phyloP scores from a whole-genome alignment of 1,140 invertebrate genomes.

The Drosophila biarmipes region DNA sequence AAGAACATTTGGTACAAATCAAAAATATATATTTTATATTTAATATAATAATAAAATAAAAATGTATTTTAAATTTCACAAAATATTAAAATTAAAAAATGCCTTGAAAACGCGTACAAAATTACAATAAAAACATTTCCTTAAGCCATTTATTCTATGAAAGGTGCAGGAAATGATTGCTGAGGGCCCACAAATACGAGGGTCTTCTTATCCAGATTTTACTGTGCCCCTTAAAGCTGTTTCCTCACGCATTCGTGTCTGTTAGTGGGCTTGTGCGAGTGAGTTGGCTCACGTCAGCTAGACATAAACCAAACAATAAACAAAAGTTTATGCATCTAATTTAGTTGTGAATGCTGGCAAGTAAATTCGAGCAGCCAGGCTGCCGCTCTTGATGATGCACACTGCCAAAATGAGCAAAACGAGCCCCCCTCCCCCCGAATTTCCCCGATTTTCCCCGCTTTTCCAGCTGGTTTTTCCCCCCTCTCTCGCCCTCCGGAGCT shows the following conservation, averaged over 20 bases:
- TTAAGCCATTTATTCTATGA: no score
- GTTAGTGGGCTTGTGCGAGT: constrained; percentile 1
- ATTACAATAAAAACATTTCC: no score
- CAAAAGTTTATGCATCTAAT: constrained; percentile 67
- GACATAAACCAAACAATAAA: constrained; percentile 64
- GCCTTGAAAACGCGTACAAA: no score
- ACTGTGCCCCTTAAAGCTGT: constrained; percentile 1
- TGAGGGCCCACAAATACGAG: no score
- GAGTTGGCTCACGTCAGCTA: constrained; percentile 26
- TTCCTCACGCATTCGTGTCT: background rate
- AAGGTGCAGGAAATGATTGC: no score
- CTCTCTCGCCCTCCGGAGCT: constrained; percentile 6
- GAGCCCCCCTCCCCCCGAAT: constrained; percentile 3
- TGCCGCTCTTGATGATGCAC: constrained; percentile 39
- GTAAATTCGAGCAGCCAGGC: constrained; percentile 38
- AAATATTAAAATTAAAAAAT: no score
- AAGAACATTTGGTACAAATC: no score
- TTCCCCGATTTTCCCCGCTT: background rate
- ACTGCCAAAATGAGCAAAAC: constrained; percentile 45
- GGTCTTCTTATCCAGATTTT: background rate
- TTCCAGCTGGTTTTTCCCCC: background rate
- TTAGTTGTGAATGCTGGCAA: constrained; percentile 59
- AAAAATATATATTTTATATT: no score
- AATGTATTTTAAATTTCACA: no score
- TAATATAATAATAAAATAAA: no score